phyloP scores from a whole-genome alignment of 1,140 invertebrate species.

The Conopomorpha cramerella region DNA sequence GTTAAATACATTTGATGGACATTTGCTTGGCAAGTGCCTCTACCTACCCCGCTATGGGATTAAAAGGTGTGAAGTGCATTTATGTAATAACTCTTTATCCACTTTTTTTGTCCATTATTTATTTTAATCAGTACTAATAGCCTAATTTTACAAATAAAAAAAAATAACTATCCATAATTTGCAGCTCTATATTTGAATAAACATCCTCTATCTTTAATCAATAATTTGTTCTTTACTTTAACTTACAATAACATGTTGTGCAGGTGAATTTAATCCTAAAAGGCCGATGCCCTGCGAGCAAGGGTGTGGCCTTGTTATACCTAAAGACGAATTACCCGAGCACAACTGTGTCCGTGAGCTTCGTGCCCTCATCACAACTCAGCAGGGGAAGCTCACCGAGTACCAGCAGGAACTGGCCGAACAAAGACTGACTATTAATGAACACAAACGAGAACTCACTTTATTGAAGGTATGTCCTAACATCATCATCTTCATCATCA shows the following conservation, averaged over 20 bases:
- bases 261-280: slow-evolving; percentile 79
- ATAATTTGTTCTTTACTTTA: too few relatives aligned
- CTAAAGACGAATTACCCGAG: slow-evolving; percentile 92
- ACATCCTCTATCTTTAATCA: slow-evolving; percentile 2
- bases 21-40: too few relatives aligned
- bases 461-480: slow-evolving; percentile 86
- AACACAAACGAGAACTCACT: slow-evolving; percentile 86
- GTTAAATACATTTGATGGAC: too few relatives aligned
- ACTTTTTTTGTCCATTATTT: too few relatives aligned
- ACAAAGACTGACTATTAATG: slow-evolving; percentile 83
- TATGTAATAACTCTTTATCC: too few relatives aligned
- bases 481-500: too few relatives aligned
- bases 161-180: background rate
- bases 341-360: slow-evolving; percentile 93
- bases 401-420: slow-evolving; percentile 85
- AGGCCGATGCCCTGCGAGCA: slow-evolving; percentile 89
- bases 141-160: too few relatives aligned
- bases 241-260: too few relatives aligned
- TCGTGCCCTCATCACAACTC: slow-evolving; percentile 79
- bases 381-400: slow-evolving; percentile 83
- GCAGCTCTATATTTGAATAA: background rate
- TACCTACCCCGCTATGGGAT: too few relatives aligned
- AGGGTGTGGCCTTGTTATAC: slow-evolving; percentile 91
- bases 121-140: too few relatives aligned
- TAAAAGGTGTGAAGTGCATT: too few relatives aligned